Evolutionary conservation across 2,888 invertebrate species (phyloP).

Genomic region (Caenorhabditis afra): DNA sequence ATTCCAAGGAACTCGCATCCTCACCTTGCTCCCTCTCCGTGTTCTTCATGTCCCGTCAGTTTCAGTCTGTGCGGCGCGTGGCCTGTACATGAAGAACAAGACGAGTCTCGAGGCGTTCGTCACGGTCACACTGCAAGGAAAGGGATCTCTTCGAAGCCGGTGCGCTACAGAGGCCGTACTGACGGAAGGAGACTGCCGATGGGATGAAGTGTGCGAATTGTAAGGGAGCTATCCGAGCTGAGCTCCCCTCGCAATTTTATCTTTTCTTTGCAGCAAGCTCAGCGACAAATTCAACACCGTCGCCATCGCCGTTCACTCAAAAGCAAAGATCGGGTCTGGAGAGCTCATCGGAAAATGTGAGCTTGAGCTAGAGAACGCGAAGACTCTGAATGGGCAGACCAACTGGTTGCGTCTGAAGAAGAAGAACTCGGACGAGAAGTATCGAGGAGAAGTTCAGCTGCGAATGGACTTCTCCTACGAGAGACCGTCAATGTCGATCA

Average conservation of each 20-base stretch:
- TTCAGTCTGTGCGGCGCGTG: conserved; percentile 72
- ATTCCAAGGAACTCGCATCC: no score
- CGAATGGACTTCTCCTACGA: conserved; percentile 71
- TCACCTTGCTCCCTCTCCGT: no score
- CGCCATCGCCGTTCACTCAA: conserved; percentile 68
- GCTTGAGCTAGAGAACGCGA: conserved; percentile 60
- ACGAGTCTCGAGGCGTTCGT: conserved; percentile 64
- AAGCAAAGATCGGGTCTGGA: conserved; percentile 68
- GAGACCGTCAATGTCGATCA: conserved; percentile 70
- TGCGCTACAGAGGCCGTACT: conserved; percentile 63
- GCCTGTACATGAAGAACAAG: conserved; percentile 72
- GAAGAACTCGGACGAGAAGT: conserved; percentile 69
- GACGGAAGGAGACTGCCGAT: conserved; percentile 67
- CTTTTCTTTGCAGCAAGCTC: conserved; percentile 65
- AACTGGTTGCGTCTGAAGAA: conserved; percentile 69
- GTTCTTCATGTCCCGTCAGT: neutral
- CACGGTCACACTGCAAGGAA: conserved; percentile 63
- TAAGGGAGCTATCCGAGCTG: no score
- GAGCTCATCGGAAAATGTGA: conserved; percentile 67
- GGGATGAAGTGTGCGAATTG: conserved; percentile 79
- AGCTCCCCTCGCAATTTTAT: neutral
- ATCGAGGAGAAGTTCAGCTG: conserved; percentile 69
- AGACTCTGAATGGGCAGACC: conserved; percentile 50
- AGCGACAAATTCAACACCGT: conserved; percentile 71
- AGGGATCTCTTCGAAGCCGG: conserved; percentile 66